Percentiles rank a stretch among this genome's conserved stretches.
Evolutionary conservation across 2,888 invertebrate genomes (phyloP).

Genomic region (Acheta domesticus): DNA sequence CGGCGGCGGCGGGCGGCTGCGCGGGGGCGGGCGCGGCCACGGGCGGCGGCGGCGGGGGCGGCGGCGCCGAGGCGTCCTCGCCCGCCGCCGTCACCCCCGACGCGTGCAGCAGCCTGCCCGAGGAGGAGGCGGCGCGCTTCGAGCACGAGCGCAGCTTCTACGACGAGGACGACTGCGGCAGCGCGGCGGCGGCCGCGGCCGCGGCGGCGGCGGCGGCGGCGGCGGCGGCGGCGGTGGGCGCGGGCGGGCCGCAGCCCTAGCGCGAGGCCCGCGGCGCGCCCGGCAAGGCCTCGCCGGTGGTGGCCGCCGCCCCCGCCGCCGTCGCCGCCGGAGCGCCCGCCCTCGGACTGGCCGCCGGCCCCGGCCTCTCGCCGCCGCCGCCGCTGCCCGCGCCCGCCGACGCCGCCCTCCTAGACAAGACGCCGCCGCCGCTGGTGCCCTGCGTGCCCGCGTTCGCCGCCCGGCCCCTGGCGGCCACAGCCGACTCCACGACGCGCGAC

Average conservation of each 20-base stretch:
- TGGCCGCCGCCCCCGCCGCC: neutral
- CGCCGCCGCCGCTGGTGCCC: neutral
- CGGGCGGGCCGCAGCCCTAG: neutral
- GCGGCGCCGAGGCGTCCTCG: neutral
- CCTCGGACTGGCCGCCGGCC: neutral
- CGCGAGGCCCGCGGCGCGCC: neutral
- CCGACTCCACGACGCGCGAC: neutral
- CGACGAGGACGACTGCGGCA: conserved; percentile 1
- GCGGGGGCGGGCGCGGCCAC: neutral
- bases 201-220: conserved; percentile 1
- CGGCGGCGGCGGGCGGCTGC: conserved; percentile 23
- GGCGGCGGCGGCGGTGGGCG: neutral
- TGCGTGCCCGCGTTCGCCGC: too few species aligned
- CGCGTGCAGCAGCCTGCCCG: conserved; percentile 9
- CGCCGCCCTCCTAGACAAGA: neutral
- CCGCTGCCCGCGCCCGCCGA: too few species aligned
- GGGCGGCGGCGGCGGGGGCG: neutral
- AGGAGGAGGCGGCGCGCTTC: conserved; percentile 6
- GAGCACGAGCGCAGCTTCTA: conserved; percentile 1
- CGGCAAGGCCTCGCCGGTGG: neutral
- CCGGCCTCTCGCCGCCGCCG: neutral
- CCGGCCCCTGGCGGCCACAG: neutral
- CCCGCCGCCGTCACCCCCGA: conserved; percentile 10
- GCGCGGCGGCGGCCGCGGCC: neutral
- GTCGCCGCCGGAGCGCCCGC: neutral